These are phyloP conservation scores for Zaprionus obscuricornis DNA, from an alignment of 2,888 invertebrate genomes.

Conservation along the genomic window DNA sequence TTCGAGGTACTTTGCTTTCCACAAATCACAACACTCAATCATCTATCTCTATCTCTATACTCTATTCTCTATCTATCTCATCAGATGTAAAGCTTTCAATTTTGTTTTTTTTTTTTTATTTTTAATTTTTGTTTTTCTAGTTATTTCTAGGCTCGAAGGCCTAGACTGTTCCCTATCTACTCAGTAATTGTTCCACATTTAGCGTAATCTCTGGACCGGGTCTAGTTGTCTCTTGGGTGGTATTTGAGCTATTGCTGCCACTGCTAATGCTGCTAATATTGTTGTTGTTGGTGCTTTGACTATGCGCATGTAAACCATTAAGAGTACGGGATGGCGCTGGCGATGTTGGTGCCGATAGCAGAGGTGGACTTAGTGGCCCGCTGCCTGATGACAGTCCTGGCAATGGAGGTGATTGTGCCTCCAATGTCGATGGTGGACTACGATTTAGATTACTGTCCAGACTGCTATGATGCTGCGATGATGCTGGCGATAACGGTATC, in stretches of 20 bases:
- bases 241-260: conserved; percentile 31
- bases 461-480: conserved; percentile 83
- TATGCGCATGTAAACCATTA: conserved; percentile 60
- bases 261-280: conserved; percentile 27
- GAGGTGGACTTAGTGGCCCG: conserved; percentile 49
- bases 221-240: conserved; percentile 22
- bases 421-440: conserved; percentile 81
- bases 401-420: conserved; percentile 69
- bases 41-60: too few relatives aligned
- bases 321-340: conserved; percentile 76
- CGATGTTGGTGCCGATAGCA: conserved; percentile 76
- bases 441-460: conserved; percentile 82
- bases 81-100: conserved; percentile 60
- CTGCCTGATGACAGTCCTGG: conserved; percentile 16
- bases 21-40: conserved; percentile 62
- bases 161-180: conserved; percentile 83
- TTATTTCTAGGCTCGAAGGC: conserved; percentile 23
- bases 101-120: too few relatives aligned
- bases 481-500: conserved; percentile 85
- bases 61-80: conserved; percentile 12
- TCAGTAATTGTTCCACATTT: conserved; percentile 78
- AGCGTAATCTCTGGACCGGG: conserved; percentile 76
- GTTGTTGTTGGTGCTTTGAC: conserved; percentile 19
- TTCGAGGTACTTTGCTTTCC: conserved; percentile 66
- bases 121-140: too few relatives aligned